Evolutionary conservation across 2,888 invertebrate genomes (phyloP).

Genomic region (Bellardia bayeri): DNA sequence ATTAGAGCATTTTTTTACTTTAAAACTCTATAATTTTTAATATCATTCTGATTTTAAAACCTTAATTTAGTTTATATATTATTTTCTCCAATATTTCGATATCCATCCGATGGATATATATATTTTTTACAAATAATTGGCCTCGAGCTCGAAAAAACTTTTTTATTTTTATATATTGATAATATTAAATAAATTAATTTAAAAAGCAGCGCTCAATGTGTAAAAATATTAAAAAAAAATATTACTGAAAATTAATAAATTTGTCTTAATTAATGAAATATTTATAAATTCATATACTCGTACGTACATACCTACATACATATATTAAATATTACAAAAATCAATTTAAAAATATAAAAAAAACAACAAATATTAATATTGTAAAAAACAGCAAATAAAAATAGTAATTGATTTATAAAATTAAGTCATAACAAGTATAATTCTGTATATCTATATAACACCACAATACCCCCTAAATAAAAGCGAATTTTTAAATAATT

Average conservation of each 20-base stretch:
- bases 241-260: constrained; percentile 13
- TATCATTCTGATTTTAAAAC: no score
- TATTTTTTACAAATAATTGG: no score
- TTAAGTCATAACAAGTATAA: constrained; percentile 43
- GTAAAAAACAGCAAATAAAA: constrained; percentile 29
- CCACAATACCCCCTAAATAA: constrained; percentile 36
- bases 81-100: no score
- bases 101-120: no score
- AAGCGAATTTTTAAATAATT: constrained; percentile 69
- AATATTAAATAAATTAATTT: not conserved
- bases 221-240: constrained; percentile 28
- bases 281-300: not conserved
- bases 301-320: not conserved
- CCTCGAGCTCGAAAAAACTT: no score
- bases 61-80: no score
- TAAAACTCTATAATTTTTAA: no score
- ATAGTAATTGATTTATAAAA: not conserved
- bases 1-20: no score
- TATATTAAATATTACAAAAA: constrained; percentile 16
- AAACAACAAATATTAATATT: constrained; percentile 23
- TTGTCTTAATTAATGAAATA: constrained; percentile 7
- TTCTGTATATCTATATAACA: constrained; percentile 11
- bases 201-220: constrained; percentile 58
- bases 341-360: constrained; percentile 14
- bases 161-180: no score